Conservation (phyloP, 2,113 vertebrate genomes). For the Lophius piscatorius region DNA sequence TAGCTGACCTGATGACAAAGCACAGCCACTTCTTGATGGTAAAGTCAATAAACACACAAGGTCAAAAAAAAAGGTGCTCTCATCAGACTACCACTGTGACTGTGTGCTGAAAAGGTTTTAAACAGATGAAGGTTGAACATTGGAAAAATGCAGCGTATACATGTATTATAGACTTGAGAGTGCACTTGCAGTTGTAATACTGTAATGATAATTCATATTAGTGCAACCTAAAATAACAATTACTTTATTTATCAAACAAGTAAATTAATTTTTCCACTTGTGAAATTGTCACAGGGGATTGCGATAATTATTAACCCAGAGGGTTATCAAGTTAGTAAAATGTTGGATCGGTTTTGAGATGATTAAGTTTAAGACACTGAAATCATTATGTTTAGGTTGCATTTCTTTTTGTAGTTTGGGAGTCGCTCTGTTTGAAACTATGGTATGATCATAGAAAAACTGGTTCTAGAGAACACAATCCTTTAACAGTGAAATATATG, state of each 20-base stretch:
- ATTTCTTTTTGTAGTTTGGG: neutral
- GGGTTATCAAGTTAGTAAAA: too few species aligned
- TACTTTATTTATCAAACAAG: neutral
- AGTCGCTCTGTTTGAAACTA: neutral
- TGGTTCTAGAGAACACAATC: too few species aligned
- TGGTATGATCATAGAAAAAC: neutral
- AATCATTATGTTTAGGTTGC: neutral
- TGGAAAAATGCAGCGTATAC: slow-evolving; percentile 15
- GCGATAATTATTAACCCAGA: too few species aligned
- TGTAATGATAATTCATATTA: neutral
- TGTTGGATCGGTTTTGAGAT: neutral
- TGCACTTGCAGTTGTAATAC: neutral
- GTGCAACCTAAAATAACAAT: neutral
- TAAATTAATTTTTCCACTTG: neutral
- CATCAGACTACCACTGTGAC: slow-evolving; percentile 28
- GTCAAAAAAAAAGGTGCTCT: slow-evolving; percentile 65
- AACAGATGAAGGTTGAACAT: slow-evolving; percentile 36
- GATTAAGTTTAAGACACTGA: neutral
- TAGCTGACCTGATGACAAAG: slow-evolving; percentile 77
- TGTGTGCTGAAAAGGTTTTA: slow-evolving; percentile 22
- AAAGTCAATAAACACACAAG: slow-evolving; percentile 72
- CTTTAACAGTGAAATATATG: too few species aligned
- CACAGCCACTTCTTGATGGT: slow-evolving; percentile 65
- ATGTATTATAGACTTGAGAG: slow-evolving; percentile 5
- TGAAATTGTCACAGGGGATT: neutral